Percentiles rank a stretch among this genome's conserved stretches.
Evolutionary conservation across 2,797 vertebrate genomes (phyloP).

Genomic region (Peromyscus melanophrys): DNA sequence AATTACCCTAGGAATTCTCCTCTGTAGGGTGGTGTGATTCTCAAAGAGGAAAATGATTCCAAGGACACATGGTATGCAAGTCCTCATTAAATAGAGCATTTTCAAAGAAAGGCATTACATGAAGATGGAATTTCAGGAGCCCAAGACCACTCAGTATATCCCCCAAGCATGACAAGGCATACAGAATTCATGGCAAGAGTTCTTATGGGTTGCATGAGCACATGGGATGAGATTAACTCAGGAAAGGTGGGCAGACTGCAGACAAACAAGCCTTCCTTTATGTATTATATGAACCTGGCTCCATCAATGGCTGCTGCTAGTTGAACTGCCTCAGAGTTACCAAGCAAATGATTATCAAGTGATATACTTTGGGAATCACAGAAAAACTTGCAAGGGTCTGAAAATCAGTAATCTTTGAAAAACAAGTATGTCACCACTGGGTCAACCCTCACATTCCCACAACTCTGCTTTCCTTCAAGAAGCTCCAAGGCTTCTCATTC

Average conservation of each 20-base stretch:
- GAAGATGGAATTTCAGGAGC: not conserved
- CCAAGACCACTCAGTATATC: not conserved
- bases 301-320: not conserved
- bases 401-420: slow-evolving; percentile 20
- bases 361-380: not conserved
- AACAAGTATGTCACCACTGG: slow-evolving; percentile 1
- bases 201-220: slow-evolving; percentile 1
- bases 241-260: not conserved
- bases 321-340: not conserved
- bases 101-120: not conserved
- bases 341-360: not conserved
- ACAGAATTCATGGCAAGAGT: not conserved
- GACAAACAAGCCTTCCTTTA: not conserved
- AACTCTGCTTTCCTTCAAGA: slow-evolving; percentile 6
- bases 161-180: not conserved
- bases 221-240: not conserved
- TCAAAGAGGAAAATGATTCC: not conserved
- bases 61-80: not conserved
- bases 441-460: not conserved
- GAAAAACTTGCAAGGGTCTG: not conserved
- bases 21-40: not conserved
- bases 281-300: not conserved
- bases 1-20: not conserved
- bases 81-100: not conserved
- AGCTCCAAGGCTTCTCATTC: not conserved